Percentiles rank a stretch among this genome's conserved stretches.
phyloP scores from a whole-genome alignment of 2,113 vertebrate genomes.

The Piaya cayana region DNA sequence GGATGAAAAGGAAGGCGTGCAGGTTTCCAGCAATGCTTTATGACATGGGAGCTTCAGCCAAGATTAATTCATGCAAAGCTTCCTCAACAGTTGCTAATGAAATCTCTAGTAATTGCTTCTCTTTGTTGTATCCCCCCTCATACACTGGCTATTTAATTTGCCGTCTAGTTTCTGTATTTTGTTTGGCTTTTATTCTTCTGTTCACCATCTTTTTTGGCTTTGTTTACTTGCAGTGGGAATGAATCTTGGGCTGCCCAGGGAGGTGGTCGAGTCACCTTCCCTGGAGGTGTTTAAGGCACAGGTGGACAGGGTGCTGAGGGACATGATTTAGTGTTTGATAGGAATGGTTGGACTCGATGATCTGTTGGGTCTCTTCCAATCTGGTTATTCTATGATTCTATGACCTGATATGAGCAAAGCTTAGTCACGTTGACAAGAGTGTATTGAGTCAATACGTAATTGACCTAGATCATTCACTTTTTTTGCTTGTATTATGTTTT shows the following conservation, averaged over 20 bases:
- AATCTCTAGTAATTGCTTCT: not conserved
- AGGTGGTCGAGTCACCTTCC: too few species aligned
- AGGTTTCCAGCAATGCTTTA: not conserved
- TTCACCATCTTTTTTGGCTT: not conserved
- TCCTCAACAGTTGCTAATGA: not conserved
- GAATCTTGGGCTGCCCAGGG: too few species aligned
- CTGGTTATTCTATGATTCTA: too few species aligned
- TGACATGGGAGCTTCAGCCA: not conserved
- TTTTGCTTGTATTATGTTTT: not conserved
- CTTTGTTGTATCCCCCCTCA: not conserved
- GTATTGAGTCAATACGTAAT: slow-evolving; percentile 8
- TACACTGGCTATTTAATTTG: not conserved
- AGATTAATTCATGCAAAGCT: not conserved
- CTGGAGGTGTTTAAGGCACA: too few species aligned
- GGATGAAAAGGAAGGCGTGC: not conserved
- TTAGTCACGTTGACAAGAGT: not conserved
- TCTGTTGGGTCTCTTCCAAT: too few species aligned
- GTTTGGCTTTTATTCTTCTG: not conserved
- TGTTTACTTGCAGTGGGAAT: not conserved
- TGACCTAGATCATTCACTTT: not conserved
- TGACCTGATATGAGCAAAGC: not conserved
- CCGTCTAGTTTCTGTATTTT: not conserved
- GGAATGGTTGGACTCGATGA: too few species aligned
- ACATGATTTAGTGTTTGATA: too few species aligned
- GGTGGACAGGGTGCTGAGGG: too few species aligned